Percentiles rank a stretch among this genome's conserved stretches.
Evolutionary conservation across 2,113 vertebrate species (phyloP).

Genomic region (Zapus hudsonius): DNA sequence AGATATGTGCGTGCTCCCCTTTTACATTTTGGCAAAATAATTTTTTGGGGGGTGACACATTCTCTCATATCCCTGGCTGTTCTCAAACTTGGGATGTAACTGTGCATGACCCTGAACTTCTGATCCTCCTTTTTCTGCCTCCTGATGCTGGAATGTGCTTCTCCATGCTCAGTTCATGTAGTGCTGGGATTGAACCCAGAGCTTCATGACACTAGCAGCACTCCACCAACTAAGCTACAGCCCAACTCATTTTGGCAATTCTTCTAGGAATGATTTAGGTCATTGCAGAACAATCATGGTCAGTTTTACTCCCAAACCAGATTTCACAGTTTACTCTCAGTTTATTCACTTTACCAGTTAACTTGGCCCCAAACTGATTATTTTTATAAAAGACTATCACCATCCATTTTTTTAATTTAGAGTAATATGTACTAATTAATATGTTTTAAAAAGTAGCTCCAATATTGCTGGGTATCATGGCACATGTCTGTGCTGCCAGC

Average conservation of each 20-base stretch:
- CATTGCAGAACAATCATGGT: background rate
- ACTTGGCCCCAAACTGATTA: background rate
- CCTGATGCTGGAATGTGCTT: too few relatives aligned
- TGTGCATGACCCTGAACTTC: too few relatives aligned
- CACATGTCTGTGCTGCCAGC: background rate
- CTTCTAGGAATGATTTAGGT: conserved; percentile 25
- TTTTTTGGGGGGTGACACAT: too few relatives aligned
- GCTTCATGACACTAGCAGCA: too few relatives aligned
- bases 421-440: background rate
- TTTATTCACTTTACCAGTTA: conserved; percentile 23
- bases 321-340: background rate
- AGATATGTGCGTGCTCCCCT: background rate
- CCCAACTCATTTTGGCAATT: background rate
- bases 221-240: too few relatives aligned
- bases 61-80: too few relatives aligned
- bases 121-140: too few relatives aligned
- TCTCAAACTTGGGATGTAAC: too few relatives aligned
- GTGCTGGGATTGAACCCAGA: too few relatives aligned
- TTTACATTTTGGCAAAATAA: conserved; percentile 6
- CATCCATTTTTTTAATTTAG: background rate
- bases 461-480: too few relatives aligned
- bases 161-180: too few relatives aligned
- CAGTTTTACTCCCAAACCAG: background rate
- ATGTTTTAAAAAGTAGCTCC: background rate
- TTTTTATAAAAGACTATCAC: conserved; percentile 23